A percentile compares a stretch with the other conserved stretches of the same genome.
These are phyloP conservation scores for Mythimna loreyi DNA, from an alignment of 2,888 invertebrate genomes.

Conservation along the genomic window DNA sequence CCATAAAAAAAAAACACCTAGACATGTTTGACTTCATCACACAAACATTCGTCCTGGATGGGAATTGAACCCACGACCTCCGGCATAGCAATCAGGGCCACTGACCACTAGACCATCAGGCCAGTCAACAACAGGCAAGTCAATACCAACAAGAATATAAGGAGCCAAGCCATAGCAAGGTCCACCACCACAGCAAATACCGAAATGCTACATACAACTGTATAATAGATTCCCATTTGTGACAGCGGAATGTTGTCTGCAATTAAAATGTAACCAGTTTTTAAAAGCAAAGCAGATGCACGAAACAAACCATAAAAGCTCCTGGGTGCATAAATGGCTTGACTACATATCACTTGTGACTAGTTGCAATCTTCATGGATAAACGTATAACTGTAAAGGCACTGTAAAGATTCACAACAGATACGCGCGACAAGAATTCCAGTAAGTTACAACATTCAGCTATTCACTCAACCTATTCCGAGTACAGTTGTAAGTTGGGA, in stretches of 20 bases:
- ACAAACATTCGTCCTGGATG: too few species aligned
- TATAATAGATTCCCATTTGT: background rate
- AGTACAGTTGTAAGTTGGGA: slow-evolving; percentile 55
- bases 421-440: slow-evolving; percentile 53
- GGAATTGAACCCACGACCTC: too few species aligned
- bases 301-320: slow-evolving; percentile 7
- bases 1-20: too few species aligned
- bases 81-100: too few species aligned
- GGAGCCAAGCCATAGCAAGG: background rate
- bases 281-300: background rate
- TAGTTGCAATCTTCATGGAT: slow-evolving; percentile 36
- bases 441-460: slow-evolving; percentile 43
- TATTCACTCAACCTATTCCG: slow-evolving; percentile 44
- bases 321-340: slow-evolving; percentile 1
- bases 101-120: too few species aligned
- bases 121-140: too few species aligned
- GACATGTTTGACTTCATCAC: too few species aligned
- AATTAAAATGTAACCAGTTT: slow-evolving; percentile 9
- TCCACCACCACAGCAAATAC: background rate
- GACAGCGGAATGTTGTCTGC: background rate
- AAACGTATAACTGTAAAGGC: slow-evolving; percentile 47
- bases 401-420: slow-evolving; percentile 43
- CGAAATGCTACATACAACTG: background rate
- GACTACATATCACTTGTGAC: slow-evolving; percentile 26
- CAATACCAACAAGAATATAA: background rate